Evolutionary conservation across 1,140 invertebrate species (phyloP), one percentile per base, ranked within the genome.

Genomic region (Aphelinus certus): DNA sequence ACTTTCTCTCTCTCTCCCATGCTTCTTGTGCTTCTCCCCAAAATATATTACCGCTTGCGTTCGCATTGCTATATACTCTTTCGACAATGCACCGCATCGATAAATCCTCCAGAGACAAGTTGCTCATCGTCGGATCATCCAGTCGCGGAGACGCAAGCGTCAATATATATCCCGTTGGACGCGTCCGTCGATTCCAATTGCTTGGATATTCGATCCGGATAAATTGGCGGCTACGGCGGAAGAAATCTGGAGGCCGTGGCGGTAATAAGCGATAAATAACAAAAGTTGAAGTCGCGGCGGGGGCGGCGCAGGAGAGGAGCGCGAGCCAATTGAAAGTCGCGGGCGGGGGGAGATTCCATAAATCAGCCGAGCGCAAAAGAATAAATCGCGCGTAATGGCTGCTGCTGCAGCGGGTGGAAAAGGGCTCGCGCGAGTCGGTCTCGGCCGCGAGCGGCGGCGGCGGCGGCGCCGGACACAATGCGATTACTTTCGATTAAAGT

Each of bases 401-500:
- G 62, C 0, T 9, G 65, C 53, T 26, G 26, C 26, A 26, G 43
- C 1, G 47, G 46, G 42, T 26, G 55, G 61, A 72, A 53, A 53
- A 64, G 45, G 10, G 45, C 46, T 9, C 56, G 42, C 51, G 51
- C 26, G 26, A 26, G 26, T 26, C 26, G 26, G 26, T 26, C 26
- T 26, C 26, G 51, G 9, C 4, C 51, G 51, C 4, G 51, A 53
- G 51, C 51, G 9, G 51, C 4, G 26, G 51, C 4, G 51, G 42
- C 56, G 26, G 4, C 58, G 9, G 26, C 48, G 47, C 47, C 60
- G 66, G 64, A 74, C 72, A 77, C 71, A 71, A 76, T 63, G 61
- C 56, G 77, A 81, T 82, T 78, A 80, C 79, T 82, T 81, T 81
- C 78, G 77, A 81, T 81, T 81, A 71, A 71, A 67, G 77, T 66